These are phyloP conservation scores for Micronycteris hirsuta DNA, from an alignment of 2,113 vertebrate species.

Conservation along the genomic window DNA sequence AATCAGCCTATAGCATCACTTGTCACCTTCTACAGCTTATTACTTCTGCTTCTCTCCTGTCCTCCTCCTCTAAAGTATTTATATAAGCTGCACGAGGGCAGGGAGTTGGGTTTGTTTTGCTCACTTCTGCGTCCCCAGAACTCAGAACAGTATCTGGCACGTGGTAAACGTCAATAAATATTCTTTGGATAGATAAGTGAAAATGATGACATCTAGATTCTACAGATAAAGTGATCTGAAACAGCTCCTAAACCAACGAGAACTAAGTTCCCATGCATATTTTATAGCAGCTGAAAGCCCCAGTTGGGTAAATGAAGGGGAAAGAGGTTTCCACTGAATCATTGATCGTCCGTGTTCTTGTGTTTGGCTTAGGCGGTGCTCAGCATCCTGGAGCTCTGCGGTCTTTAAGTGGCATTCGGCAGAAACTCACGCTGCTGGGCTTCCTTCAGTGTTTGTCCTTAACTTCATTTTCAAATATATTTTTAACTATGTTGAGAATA, in stretches of 20 bases:
- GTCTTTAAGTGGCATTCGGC: neutral
- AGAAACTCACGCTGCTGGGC: neutral
- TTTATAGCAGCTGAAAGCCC: conserved; percentile 1
- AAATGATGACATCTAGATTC: neutral
- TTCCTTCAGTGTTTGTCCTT: neutral
- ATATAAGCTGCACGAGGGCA: neutral
- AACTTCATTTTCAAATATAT: conserved; percentile 36
- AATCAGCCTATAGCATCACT: neutral
- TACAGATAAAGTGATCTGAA: neutral
- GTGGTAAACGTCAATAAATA: neutral
- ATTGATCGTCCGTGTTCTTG: neutral
- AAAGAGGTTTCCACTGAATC: neutral
- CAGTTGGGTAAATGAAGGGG: neutral
- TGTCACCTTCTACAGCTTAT: neutral
- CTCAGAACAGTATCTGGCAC: neutral
- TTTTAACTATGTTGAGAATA: conserved; percentile 14
- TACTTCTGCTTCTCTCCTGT: neutral
- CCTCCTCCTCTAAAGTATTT: neutral
- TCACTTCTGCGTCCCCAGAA: too few species aligned
- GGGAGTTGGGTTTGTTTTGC: neutral
- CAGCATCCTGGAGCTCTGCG: neutral
- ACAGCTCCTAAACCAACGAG: neutral
- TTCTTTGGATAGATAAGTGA: neutral
- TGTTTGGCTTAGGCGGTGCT: neutral
- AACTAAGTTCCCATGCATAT: neutral